Evolutionary conservation across 1,140 invertebrate species (phyloP).

Genomic region (Neomicropteryx cornuta): DNA sequence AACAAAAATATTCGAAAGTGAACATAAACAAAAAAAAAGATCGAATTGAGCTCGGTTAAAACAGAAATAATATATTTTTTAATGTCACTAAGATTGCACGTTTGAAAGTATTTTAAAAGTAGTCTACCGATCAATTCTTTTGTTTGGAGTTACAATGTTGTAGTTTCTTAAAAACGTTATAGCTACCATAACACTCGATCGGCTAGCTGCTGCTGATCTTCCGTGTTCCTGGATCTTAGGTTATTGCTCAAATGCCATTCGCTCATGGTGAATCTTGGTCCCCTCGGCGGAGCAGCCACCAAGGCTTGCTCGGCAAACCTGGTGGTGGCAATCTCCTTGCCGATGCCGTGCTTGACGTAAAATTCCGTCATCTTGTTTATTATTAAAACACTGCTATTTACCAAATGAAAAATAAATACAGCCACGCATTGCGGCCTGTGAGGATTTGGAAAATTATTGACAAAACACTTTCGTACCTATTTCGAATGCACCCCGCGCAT

Average conservation of each 20-base stretch:
- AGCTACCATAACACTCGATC: constrained; percentile 49
- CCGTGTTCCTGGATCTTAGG: constrained; percentile 48
- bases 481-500: too few species aligned
- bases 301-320: constrained; percentile 30
- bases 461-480: too few species aligned
- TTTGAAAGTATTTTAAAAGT: not conserved
- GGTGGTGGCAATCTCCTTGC: constrained; percentile 10
- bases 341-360: not conserved
- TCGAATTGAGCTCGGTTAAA: too few species aligned
- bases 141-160: not conserved
- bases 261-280: constrained; percentile 49
- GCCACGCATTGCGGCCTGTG: too few species aligned
- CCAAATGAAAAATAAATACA: too few species aligned
- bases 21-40: too few species aligned
- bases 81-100: too few species aligned
- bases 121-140: not conserved
- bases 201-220: constrained; percentile 60
- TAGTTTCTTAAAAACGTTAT: not conserved
- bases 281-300: constrained; percentile 41
- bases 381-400: too few species aligned
- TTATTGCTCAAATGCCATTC: constrained; percentile 64
- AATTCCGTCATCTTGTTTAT: too few species aligned
- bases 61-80: too few species aligned
- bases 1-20: too few species aligned
- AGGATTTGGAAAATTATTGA: too few species aligned